Evolutionary conservation across 1,140 invertebrate species (phyloP).

Genomic region (Drosophila ficusphila): DNA sequence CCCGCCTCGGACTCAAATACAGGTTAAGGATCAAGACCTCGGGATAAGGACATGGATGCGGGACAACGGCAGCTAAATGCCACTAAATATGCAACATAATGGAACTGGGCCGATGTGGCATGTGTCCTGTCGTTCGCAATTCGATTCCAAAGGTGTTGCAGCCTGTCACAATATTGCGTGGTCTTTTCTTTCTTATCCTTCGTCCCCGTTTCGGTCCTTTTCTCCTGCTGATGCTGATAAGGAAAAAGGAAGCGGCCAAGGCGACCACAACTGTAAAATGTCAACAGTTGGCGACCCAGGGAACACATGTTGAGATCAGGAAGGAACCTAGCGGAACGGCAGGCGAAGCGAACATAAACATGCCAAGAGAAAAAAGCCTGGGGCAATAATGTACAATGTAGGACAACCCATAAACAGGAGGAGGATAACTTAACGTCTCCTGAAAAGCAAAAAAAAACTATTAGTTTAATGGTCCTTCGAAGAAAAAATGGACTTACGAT

Average conservation of each 20-base stretch:
- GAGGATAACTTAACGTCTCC: background rate
- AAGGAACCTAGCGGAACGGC: background rate
- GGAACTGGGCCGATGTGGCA: constrained; percentile 30
- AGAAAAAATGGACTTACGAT: no score
- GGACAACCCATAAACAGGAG: constrained; percentile 23
- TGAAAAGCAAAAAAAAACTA: background rate
- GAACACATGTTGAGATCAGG: constrained; percentile 62
- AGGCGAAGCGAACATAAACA: constrained; percentile 18
- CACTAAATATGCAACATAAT: constrained; percentile 78
- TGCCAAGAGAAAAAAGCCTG: constrained; percentile 1
- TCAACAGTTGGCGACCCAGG: constrained; percentile 67
- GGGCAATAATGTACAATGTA: constrained; percentile 29
- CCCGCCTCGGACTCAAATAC: constrained; percentile 10
- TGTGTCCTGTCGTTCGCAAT: constrained; percentile 32
- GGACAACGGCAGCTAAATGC: constrained; percentile 54
- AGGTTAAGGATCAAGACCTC: constrained; percentile 21
- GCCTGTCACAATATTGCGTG: constrained; percentile 70
- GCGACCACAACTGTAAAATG: constrained; percentile 36
- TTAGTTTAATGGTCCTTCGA: background rate
- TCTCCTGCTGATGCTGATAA: constrained; percentile 43
- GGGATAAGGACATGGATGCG: constrained; percentile 12
- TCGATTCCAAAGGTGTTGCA: constrained; percentile 44
- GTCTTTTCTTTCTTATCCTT: constrained; percentile 3
- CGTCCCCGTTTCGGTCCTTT: background rate
- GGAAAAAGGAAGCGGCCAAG: background rate